phyloP scores from a whole-genome alignment of 1,140 invertebrate species.

The Myzus persicae region DNA sequence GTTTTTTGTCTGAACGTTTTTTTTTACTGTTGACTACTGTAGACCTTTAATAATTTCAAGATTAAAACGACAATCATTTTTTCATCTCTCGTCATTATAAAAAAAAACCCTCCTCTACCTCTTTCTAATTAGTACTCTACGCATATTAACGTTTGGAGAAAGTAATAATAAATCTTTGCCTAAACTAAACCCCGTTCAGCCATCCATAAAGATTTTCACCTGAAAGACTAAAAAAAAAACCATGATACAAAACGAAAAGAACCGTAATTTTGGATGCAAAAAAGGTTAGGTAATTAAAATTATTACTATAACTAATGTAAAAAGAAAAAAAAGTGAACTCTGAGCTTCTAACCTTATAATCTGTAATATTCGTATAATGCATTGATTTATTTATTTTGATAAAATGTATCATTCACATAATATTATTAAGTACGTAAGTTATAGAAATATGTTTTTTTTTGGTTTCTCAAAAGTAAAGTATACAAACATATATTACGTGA shows the following conservation, averaged over 20 bases:
- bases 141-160: slow-evolving; percentile 14
- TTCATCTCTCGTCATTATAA: background rate
- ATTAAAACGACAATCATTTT: slow-evolving; percentile 38
- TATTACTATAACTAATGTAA: background rate
- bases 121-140: background rate
- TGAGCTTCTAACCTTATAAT: background rate
- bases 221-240: background rate
- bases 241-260: no score
- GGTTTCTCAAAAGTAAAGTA: background rate
- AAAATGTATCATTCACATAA: background rate
- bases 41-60: background rate
- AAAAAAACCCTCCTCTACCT: background rate
- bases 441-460: background rate
- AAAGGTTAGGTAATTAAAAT: background rate
- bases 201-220: slow-evolving; percentile 2
- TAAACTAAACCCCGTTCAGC: slow-evolving; percentile 19
- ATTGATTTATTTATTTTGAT: background rate
- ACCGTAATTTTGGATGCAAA: background rate
- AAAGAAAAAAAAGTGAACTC: background rate
- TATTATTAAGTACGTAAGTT: background rate
- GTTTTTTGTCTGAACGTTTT: background rate
- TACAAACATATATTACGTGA: background rate
- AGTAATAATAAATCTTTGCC: slow-evolving; percentile 40
- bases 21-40: background rate
- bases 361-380: background rate